A percentile compares a stretch with the other conserved stretches of the same genome.
phyloP scores from a whole-genome alignment of 2,797 vertebrate species.

The Enteromius viviparus region DNA sequence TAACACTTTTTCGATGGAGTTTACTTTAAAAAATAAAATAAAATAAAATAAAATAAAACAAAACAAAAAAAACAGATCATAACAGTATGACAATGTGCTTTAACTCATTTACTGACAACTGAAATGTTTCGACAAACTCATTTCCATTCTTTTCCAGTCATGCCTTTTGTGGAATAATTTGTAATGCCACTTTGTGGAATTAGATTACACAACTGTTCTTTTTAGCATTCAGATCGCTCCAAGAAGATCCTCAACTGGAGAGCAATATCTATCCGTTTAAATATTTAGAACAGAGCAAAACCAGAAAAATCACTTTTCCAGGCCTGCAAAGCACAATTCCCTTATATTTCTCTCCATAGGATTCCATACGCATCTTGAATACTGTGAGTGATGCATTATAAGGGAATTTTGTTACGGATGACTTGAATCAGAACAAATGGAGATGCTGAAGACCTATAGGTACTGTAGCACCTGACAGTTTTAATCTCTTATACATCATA shows the following conservation, averaged over 20 bases:
- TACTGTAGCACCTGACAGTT: constrained; percentile 22
- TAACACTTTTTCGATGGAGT: constrained; percentile 25
- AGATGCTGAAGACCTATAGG: constrained; percentile 25
- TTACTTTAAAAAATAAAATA: constrained; percentile 3
- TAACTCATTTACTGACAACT: neutral
- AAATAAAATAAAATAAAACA: too few species aligned
- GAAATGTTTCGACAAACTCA: neutral
- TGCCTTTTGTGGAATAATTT: too few species aligned
- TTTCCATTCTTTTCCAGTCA: neutral
- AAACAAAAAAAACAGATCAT: constrained; percentile 17
- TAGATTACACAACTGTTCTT: neutral
- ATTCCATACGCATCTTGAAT: neutral
- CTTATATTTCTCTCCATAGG: neutral
- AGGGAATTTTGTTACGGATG: constrained; percentile 30
- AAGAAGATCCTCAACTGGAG: neutral
- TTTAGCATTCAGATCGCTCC: neutral
- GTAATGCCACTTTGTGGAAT: neutral
- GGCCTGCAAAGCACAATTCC: neutral
- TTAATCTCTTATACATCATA: neutral
- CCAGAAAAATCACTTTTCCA: neutral
- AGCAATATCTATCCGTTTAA: neutral
- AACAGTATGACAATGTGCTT: neutral
- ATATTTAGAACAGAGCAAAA: neutral
- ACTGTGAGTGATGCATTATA: constrained; percentile 15
- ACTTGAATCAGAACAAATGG: constrained; percentile 29